These are phyloP conservation scores for Harpagifer antarcticus DNA, from an alignment of 2,797 vertebrate genomes.

Conservation along the genomic window DNA sequence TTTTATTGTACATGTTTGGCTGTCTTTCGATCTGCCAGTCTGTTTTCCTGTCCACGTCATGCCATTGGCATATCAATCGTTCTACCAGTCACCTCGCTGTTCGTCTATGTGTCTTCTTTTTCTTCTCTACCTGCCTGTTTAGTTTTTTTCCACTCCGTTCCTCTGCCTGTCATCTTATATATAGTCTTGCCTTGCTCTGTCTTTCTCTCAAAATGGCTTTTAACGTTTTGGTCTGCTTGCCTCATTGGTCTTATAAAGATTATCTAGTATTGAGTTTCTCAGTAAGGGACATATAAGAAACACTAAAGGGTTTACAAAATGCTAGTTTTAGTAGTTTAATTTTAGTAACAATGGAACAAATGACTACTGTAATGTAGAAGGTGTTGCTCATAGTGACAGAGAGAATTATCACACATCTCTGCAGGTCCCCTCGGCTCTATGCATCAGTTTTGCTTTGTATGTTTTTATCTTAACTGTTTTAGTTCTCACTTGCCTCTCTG, in stretches of 20 bases:
- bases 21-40: slow-evolving; percentile 53
- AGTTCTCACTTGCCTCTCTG: too few relatives aligned
- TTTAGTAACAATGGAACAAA: not conserved
- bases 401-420: too few relatives aligned
- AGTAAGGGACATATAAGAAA: not conserved
- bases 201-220: slow-evolving; percentile 22
- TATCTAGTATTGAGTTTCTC: not conserved
- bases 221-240: not conserved
- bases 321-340: not conserved
- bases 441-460: too few relatives aligned
- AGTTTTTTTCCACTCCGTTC: slow-evolving; percentile 34
- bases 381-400: not conserved
- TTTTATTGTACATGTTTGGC: slow-evolving; percentile 49
- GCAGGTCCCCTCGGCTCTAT: too few relatives aligned
- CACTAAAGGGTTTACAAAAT: not conserved
- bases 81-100: slow-evolving; percentile 43
- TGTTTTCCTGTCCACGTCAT: slow-evolving; percentile 42
- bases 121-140: slow-evolving; percentile 17
- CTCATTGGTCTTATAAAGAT: slow-evolving; percentile 8
- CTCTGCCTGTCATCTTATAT: slow-evolving; percentile 45
- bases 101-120: slow-evolving; percentile 34
- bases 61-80: slow-evolving; percentile 50
- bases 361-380: slow-evolving; percentile 12
- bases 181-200: slow-evolving; percentile 33
- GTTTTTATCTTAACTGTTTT: too few relatives aligned